Conservation (phyloP, 2,888 invertebrate genomes). For the Pilophorus perplexus region DNA sequence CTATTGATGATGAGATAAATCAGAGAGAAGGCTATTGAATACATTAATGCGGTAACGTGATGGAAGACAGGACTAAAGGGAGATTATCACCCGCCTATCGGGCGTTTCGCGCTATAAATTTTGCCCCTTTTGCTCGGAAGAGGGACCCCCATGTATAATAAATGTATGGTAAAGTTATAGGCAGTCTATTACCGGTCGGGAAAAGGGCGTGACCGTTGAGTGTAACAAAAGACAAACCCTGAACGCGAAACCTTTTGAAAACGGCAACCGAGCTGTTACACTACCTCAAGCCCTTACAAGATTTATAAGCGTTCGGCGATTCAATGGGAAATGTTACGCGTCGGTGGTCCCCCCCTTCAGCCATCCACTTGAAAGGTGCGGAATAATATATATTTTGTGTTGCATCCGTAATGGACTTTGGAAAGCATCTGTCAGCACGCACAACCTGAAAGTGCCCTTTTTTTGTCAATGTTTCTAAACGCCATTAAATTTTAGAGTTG, state of each 20-base stretch:
- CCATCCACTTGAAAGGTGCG: slow-evolving; percentile 19
- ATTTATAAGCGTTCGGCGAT: slow-evolving; percentile 34
- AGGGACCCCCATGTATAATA: slow-evolving; percentile 37
- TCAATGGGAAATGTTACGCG: slow-evolving; percentile 41
- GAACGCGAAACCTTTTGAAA: slow-evolving; percentile 33
- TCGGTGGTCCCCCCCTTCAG: slow-evolving; percentile 24
- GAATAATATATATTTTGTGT: slow-evolving; percentile 38
- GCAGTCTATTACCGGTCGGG: slow-evolving; percentile 36
- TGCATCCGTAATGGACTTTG: slow-evolving; percentile 34
- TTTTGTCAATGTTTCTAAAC: background rate
- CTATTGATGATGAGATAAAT: slow-evolving; percentile 32
- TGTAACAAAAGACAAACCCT: slow-evolving; percentile 30
- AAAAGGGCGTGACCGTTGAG: slow-evolving; percentile 37
- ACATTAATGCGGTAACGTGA: slow-evolving; percentile 35
- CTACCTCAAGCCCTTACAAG: slow-evolving; percentile 33
- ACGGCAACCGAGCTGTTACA: too few species aligned
- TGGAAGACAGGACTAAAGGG: slow-evolving; percentile 31
- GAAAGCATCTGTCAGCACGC: slow-evolving; percentile 22
- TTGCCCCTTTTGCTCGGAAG: slow-evolving; percentile 2
- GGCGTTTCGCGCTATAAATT: slow-evolving; percentile 34
- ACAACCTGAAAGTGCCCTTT: background rate
- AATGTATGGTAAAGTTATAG: slow-evolving; percentile 39
- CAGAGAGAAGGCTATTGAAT: slow-evolving; percentile 29
- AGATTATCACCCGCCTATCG: slow-evolving; percentile 39
- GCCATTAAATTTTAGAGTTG: background rate